Conservation (phyloP, 2,113 vertebrate species). For the Chitala chitala region DNA sequence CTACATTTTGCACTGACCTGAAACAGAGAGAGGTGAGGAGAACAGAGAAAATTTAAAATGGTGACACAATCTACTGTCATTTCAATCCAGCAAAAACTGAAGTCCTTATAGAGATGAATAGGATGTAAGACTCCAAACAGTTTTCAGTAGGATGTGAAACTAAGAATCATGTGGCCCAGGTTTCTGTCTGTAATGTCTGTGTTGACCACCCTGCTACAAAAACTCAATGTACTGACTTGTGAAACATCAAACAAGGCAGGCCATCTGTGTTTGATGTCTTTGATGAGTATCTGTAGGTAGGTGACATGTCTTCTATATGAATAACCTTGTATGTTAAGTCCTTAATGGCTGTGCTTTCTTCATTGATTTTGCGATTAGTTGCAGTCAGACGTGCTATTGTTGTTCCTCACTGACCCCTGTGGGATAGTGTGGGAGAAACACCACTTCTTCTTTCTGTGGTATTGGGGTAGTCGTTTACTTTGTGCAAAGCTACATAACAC, state of each 20-base stretch:
- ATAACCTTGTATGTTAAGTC: too few relatives aligned
- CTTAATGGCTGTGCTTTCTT: too few relatives aligned
- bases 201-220: slow-evolving; percentile 12
- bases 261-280: slow-evolving; percentile 30
- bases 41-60: background rate
- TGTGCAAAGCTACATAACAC: too few relatives aligned
- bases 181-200: slow-evolving; percentile 17
- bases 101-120: too few relatives aligned
- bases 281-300: slow-evolving; percentile 25
- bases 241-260: slow-evolving; percentile 33
- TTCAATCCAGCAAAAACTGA: too few relatives aligned
- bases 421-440: slow-evolving; percentile 23
- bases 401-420: slow-evolving; percentile 13
- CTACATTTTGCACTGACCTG: slow-evolving; percentile 27
- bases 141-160: background rate
- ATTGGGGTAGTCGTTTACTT: too few relatives aligned
- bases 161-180: slow-evolving; percentile 15
- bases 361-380: background rate
- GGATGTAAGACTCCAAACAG: too few relatives aligned
- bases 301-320: too few relatives aligned
- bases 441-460: slow-evolving; percentile 26
- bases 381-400: background rate
- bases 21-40: background rate
- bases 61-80: background rate
- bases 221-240: slow-evolving; percentile 25